Evolutionary conservation across 1,140 invertebrate species (phyloP).

Genomic region (Mercenaria mercenaria): DNA sequence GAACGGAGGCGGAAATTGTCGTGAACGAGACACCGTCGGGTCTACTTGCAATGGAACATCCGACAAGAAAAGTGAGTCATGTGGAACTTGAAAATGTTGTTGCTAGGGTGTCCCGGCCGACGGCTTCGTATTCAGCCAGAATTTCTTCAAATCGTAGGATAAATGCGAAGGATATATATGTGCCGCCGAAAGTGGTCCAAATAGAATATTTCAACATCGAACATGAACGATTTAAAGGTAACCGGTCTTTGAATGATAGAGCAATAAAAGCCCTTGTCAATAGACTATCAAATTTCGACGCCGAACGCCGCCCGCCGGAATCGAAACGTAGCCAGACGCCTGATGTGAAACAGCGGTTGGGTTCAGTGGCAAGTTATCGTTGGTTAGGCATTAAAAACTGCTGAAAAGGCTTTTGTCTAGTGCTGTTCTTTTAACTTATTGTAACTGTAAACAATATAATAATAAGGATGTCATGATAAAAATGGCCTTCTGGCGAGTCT

Average conservation of each 20-base stretch:
- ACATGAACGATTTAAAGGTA: slow-evolving; percentile 43
- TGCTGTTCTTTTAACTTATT: no score
- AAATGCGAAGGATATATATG: slow-evolving; percentile 55
- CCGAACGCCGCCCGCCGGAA: slow-evolving; percentile 36
- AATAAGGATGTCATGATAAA: no score
- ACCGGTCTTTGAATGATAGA: background rate
- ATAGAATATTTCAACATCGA: slow-evolving; percentile 33
- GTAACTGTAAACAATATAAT: no score
- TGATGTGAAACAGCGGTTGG: background rate
- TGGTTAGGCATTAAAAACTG: slow-evolving; percentile 49
- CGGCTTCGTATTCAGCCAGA: slow-evolving; percentile 42
- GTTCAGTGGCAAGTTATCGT: slow-evolving; percentile 46
- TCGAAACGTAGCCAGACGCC: slow-evolving; percentile 16
- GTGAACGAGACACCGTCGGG: slow-evolving; percentile 47
- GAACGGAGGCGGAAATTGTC: slow-evolving; percentile 58
- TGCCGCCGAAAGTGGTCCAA: slow-evolving; percentile 34
- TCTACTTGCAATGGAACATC: slow-evolving; percentile 37
- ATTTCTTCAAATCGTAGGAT: slow-evolving; percentile 44
- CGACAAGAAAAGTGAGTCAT: slow-evolving; percentile 38
- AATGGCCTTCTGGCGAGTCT: no score
- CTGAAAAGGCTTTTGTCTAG: background rate
- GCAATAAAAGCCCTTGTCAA: slow-evolving; percentile 13
- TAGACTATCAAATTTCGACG: slow-evolving; percentile 33
- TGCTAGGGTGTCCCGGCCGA: slow-evolving; percentile 45
- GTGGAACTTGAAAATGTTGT: slow-evolving; percentile 44